A percentile compares a stretch with the other conserved stretches of the same genome.
Evolutionary conservation across 2,797 vertebrate genomes (phyloP).

Genomic region (Onychomys leucogaster): DNA sequence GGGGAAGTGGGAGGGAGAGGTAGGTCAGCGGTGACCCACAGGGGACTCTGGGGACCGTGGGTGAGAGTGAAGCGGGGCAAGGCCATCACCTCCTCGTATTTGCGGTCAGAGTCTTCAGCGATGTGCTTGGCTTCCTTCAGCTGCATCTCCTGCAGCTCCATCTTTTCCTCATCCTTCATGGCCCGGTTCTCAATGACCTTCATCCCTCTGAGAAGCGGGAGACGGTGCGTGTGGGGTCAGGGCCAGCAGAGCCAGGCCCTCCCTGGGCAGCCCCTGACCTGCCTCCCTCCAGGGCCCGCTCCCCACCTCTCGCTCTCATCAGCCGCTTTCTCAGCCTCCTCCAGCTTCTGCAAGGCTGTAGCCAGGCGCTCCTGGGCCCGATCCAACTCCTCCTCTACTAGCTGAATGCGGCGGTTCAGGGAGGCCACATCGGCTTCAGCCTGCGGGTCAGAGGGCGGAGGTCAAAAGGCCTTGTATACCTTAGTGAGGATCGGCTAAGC

Average conservation of each 20-base stretch:
- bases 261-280: fast-evolving
- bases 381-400: conserved; percentile 98
- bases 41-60: neutral
- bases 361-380: conserved; percentile 97
- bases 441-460: conserved; percentile 84
- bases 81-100: conserved; percentile 95
- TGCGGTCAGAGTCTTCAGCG: conserved; percentile 97
- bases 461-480: conserved; percentile 35
- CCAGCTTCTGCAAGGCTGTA: conserved; percentile 96
- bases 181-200: conserved; percentile 99
- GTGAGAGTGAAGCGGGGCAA: neutral
- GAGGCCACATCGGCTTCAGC: conserved; percentile 98
- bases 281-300: neutral
- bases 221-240: neutral
- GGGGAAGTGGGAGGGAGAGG: neutral
- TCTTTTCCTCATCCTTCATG: conserved; percentile 97
- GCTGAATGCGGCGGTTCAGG: conserved; percentile 97
- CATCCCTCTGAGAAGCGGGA: conserved; percentile 92
- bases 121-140: conserved; percentile 98
- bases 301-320: conserved; percentile 97
- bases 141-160: conserved; percentile 99
- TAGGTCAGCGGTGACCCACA: fast-evolving
- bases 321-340: conserved; percentile 97
- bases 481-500: neutral
- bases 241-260: neutral